These are phyloP conservation scores for Panagrolaimus sp. DNA, from an alignment of 1,140 invertebrate species.

Conservation along the genomic window DNA sequence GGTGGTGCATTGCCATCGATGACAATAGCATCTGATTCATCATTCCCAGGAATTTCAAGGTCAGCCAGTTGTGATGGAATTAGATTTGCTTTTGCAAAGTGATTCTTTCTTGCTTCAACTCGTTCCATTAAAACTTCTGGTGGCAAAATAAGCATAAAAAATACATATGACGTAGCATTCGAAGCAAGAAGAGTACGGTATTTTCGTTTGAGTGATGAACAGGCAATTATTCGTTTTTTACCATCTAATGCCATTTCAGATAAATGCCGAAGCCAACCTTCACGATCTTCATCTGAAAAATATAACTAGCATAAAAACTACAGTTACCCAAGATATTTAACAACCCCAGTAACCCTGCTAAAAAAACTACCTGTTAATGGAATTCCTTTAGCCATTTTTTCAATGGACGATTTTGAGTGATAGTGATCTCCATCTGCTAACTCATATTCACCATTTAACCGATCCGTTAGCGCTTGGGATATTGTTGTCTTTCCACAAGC, in stretches of 20 bases:
- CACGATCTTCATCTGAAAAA: slow-evolving; percentile 49
- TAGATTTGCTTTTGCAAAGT: not conserved
- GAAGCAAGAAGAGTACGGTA: slow-evolving; percentile 6
- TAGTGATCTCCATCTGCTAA: slow-evolving; percentile 58
- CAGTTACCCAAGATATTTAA: no score
- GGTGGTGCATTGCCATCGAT: not conserved
- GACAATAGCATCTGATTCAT: not conserved
- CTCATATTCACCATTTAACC: slow-evolving; percentile 33
- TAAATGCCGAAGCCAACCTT: slow-evolving; percentile 43
- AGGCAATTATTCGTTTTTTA: slow-evolving; percentile 17
- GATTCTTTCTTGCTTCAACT: not conserved
- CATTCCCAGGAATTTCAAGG: not conserved
- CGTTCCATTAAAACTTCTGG: not conserved
- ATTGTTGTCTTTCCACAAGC: slow-evolving; percentile 51
- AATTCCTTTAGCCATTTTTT: slow-evolving; percentile 52
- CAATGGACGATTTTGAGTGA: slow-evolving; percentile 51
- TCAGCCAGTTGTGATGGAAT: not conserved
- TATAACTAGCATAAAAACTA: no score
- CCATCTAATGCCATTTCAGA: not conserved
- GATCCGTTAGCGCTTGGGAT: slow-evolving; percentile 13
- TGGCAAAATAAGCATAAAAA: not conserved
- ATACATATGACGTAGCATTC: not conserved
- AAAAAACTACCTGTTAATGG: slow-evolving; percentile 35
- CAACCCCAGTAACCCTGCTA: no score
- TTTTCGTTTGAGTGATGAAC: slow-evolving; percentile 18